These are phyloP conservation scores for Chymomyza costata DNA, from an alignment of 1,140 invertebrate species.

Conservation along the genomic window DNA sequence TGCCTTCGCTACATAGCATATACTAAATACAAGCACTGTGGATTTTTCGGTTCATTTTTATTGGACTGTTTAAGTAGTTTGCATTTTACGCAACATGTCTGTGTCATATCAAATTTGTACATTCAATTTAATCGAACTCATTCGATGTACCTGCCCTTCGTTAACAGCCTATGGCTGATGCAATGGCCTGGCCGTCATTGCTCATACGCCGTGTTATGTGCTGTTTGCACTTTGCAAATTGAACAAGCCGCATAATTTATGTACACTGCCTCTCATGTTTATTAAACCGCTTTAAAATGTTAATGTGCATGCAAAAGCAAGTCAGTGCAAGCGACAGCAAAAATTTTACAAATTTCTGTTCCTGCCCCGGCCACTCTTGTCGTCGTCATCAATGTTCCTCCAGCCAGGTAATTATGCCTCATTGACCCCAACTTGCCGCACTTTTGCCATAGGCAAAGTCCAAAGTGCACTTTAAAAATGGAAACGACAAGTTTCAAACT, in stretches of 20 bases:
- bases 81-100: no score
- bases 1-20: no score
- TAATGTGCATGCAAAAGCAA: constrained; percentile 40
- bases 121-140: neutral
- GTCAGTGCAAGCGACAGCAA: constrained; percentile 30
- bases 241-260: constrained; percentile 48
- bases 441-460: no score
- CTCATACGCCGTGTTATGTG: constrained; percentile 55
- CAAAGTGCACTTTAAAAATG: constrained; percentile 62
- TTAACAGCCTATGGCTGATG: constrained; percentile 32
- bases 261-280: constrained; percentile 43
- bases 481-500: constrained; percentile 39
- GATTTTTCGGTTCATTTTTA: no score
- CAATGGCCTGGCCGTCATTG: constrained; percentile 40
- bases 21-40: no score
- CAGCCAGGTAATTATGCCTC: constrained; percentile 53
- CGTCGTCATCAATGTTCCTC: no score
- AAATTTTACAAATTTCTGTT: no score
- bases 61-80: no score
- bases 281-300: constrained; percentile 66
- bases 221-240: no score
- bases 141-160: constrained; percentile 5
- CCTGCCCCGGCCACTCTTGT: no score
- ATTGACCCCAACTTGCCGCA: no score
- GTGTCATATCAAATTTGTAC: no score